phyloP scores from a whole-genome alignment of 2,888 invertebrate genomes.

The Drosophila buzzatii region DNA sequence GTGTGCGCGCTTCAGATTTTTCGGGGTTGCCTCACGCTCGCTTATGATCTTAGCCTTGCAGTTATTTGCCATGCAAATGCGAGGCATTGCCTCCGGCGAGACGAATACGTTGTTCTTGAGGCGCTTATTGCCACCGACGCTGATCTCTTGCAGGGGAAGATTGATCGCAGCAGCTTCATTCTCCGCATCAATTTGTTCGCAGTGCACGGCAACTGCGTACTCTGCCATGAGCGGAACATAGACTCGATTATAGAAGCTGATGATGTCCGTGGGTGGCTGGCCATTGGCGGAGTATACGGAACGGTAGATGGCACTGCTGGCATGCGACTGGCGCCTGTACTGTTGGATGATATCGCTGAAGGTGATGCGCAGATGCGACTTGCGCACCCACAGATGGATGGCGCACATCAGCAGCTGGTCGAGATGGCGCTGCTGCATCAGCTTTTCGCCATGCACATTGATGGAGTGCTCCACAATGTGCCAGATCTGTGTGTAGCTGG shows the following conservation, averaged over 20 bases:
- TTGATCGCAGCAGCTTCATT: neutral
- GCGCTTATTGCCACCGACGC: conserved; percentile 11
- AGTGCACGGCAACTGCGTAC: conserved; percentile 29
- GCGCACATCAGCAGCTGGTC: conserved; percentile 67
- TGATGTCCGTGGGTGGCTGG: conserved; percentile 40
- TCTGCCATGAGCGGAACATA: conserved; percentile 48
- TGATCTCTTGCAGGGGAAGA: conserved; percentile 23
- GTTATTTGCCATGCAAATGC: conserved; percentile 24
- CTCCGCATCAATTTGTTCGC: conserved; percentile 1
- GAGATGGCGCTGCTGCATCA: conserved; percentile 57
- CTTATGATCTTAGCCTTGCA: conserved; percentile 28
- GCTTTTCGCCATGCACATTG: conserved; percentile 21
- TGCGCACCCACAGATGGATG: conserved; percentile 50
- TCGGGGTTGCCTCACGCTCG: conserved; percentile 7
- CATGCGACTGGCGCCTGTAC: conserved; percentile 58
- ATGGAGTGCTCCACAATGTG: conserved; percentile 62
- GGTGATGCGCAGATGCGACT: conserved; percentile 13
- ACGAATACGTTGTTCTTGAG: conserved; percentile 20
- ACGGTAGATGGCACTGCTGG: conserved; percentile 50
- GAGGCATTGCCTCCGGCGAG: conserved; percentile 16
- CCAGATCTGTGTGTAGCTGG: conserved; percentile 53
- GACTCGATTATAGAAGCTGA: conserved; percentile 59
- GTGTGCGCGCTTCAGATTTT: conserved; percentile 43
- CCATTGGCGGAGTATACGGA: conserved; percentile 34
- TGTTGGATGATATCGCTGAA: conserved; percentile 57